phyloP scores from a whole-genome alignment of 1,140 invertebrate genomes.

The Drosophila seguyi region DNA sequence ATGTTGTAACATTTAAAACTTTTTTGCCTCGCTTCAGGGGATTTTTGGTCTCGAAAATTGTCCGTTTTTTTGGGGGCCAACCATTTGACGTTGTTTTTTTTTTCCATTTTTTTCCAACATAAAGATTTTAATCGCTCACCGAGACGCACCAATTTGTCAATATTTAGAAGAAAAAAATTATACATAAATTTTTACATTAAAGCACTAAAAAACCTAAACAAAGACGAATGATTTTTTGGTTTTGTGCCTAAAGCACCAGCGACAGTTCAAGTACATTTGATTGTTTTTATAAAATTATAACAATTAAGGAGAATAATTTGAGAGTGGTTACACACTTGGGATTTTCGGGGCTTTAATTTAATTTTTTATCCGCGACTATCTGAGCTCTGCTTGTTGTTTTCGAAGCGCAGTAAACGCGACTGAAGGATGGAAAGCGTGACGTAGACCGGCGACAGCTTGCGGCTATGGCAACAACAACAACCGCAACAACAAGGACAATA shows the following conservation, averaged over 20 bases:
- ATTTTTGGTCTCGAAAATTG: slow-evolving; percentile 34
- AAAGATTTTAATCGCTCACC: slow-evolving; percentile 71
- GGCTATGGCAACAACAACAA: slow-evolving; percentile 67
- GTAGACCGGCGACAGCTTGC: slow-evolving; percentile 75
- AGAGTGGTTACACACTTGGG: slow-evolving; percentile 49
- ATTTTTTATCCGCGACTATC: slow-evolving; percentile 12
- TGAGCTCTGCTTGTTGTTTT: slow-evolving; percentile 38
- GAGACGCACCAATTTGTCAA: slow-evolving; percentile 72
- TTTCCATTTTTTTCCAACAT: slow-evolving; percentile 20
- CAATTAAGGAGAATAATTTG: slow-evolving; percentile 33
- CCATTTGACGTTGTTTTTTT: slow-evolving; percentile 29
- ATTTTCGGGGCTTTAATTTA: slow-evolving; percentile 19
- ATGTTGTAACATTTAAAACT: slow-evolving; percentile 66
- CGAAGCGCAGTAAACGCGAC: slow-evolving; percentile 70
- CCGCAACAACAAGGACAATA: slow-evolving; percentile 37
- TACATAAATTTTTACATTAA: slow-evolving; percentile 42
- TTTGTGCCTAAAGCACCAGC: slow-evolving; percentile 49
- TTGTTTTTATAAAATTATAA: slow-evolving; percentile 27
- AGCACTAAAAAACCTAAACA: slow-evolving; percentile 29
- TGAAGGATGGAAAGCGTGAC: slow-evolving; percentile 72
- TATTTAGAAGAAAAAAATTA: slow-evolving; percentile 50
- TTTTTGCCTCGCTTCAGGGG: slow-evolving; percentile 40
- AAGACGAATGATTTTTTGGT: slow-evolving; percentile 60
- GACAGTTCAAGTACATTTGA: slow-evolving; percentile 74
- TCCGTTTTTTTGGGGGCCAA: slow-evolving; percentile 18